These are phyloP conservation scores for Chauna torquata DNA, from an alignment of 2,113 vertebrate species.

Conservation along the genomic window DNA sequence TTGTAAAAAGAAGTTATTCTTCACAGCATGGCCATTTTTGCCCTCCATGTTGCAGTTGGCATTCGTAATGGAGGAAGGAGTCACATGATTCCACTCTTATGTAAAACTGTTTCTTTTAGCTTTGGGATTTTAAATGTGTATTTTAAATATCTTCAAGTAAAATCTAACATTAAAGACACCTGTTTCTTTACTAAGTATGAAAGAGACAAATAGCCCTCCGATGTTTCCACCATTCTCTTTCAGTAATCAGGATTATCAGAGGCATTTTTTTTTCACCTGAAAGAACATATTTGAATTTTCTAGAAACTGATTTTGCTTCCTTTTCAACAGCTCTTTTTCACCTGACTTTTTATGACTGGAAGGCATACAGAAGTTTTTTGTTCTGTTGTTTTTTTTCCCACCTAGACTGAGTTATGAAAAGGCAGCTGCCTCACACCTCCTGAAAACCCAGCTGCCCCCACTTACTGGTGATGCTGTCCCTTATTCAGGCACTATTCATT, in stretches of 20 bases:
- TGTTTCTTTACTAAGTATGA: neutral
- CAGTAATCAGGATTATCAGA: neutral
- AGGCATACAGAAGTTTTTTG: neutral
- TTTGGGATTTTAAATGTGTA: neutral
- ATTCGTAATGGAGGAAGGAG: neutral
- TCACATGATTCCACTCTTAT: neutral
- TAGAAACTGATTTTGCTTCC: neutral
- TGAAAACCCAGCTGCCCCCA: neutral
- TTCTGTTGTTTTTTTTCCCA: neutral
- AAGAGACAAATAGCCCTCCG: neutral
- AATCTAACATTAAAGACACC: neutral
- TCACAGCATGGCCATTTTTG: neutral
- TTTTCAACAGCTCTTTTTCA: neutral
- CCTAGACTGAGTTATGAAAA: neutral
- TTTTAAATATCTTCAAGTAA: neutral
- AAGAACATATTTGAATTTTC: neutral
- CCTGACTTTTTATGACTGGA: neutral
- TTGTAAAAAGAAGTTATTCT: neutral
- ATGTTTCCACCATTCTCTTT: neutral
- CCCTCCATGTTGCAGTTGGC: neutral
- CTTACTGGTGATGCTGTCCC: neutral
- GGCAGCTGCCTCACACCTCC: neutral
- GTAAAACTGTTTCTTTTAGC: neutral
- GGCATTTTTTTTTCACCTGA: neutral
- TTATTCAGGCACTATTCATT: neutral